Evolutionary conservation across 1,140 invertebrate species (phyloP).

Genomic region (Hyles vespertilio): DNA sequence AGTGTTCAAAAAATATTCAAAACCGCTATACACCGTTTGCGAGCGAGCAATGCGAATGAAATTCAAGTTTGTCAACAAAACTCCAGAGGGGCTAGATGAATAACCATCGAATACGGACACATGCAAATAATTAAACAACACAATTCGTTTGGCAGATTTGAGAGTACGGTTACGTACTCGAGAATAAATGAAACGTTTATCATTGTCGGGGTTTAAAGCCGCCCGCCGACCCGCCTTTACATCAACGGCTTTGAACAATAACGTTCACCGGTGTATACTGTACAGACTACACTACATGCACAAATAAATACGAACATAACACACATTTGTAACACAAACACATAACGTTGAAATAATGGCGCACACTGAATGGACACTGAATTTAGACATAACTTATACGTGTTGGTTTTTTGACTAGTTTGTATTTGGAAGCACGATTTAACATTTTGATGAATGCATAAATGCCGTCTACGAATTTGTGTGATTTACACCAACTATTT

Average conservation of each 20-base stretch:
- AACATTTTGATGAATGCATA: no score
- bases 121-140: conserved; percentile 48
- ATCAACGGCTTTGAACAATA: conserved; percentile 25
- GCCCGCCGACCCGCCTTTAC: conserved; percentile 16
- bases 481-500: no score
- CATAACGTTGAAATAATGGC: no score
- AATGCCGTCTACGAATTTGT: no score
- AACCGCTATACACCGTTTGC: no score
- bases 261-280: conserved; percentile 15
- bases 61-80: background rate
- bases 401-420: no score
- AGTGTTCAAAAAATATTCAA: no score
- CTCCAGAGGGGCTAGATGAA: conserved; percentile 7
- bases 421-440: no score
- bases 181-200: conserved; percentile 65
- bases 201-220: conserved; percentile 47
- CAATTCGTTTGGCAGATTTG: conserved; percentile 35
- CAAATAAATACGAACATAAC: conserved; percentile 9
- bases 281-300: conserved; percentile 14
- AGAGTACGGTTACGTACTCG: conserved; percentile 32
- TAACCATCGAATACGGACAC: conserved; percentile 21
- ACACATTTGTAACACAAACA: no score
- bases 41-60: no score
- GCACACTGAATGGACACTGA: no score
- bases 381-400: no score